Conservation (phyloP, 1,140 invertebrate genomes). For the Saccostrea cuccullata region DNA sequence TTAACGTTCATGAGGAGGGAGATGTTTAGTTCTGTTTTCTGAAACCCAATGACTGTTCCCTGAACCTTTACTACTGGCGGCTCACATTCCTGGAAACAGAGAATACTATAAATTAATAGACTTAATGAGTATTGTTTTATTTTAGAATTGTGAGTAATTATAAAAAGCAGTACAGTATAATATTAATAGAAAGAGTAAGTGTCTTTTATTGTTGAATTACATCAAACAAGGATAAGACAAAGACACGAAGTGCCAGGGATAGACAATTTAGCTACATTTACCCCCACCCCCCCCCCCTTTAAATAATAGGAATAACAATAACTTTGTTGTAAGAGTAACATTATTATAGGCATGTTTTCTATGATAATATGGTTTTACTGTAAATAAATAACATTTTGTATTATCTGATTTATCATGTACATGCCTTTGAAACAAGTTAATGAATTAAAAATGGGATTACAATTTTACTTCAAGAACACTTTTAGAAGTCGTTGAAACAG, state of each 20-base stretch:
- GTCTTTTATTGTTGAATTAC: neutral
- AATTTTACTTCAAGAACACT: neutral
- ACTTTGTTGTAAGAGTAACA: neutral
- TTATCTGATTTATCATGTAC: neutral
- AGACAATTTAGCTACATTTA: too few species aligned
- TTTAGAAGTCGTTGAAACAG: neutral
- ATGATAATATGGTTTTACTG: neutral
- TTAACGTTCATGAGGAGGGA: neutral
- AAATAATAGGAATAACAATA: neutral
- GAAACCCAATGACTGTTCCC: neutral
- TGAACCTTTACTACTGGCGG: neutral
- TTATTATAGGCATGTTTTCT: neutral
- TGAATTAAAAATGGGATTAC: neutral
- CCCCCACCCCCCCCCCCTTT: too few species aligned
- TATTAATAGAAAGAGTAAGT: neutral
- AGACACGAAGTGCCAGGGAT: too few species aligned
- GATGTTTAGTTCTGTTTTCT: conserved; percentile 3
- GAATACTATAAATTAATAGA: neutral
- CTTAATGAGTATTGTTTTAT: neutral
- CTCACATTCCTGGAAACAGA: conserved; percentile 4
- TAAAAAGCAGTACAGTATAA: neutral
- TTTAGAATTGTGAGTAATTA: neutral
- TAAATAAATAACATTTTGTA: neutral
- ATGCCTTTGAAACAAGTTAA: neutral
- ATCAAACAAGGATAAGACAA: too few species aligned